Percentiles rank a stretch among this genome's conserved stretches.
phyloP scores from a whole-genome alignment of 2,113 vertebrate species.

The Lophochroa leadbeateri region DNA sequence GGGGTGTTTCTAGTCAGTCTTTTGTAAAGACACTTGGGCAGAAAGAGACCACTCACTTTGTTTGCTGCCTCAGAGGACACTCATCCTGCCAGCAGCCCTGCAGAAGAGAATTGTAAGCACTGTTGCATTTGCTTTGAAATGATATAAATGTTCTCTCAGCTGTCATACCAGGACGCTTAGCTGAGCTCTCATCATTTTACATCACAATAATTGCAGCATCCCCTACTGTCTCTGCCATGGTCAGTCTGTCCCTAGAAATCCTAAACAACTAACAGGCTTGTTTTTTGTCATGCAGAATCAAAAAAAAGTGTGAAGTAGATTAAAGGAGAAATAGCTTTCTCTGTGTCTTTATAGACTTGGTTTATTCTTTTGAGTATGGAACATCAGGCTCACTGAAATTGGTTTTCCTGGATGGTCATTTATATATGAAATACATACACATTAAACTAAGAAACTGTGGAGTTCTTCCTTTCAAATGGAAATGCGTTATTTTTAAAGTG shows the following conservation, averaged over 20 bases:
- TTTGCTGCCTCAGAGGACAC: not conserved
- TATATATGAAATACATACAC: conserved; percentile 34
- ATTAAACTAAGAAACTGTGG: conserved; percentile 18
- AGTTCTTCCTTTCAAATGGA: conserved; percentile 38
- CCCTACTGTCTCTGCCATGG: not conserved
- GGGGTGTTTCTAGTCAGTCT: not conserved
- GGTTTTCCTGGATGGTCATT: conserved; percentile 34
- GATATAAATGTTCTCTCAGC: not conserved
- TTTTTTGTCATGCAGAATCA: conserved; percentile 11
- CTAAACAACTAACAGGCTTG: not conserved
- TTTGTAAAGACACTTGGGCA: not conserved
- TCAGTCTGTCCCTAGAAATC: conserved; percentile 22
- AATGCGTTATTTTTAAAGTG: conserved; percentile 29
- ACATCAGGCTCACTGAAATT: not conserved
- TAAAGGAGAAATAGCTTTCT: conserved; percentile 39
- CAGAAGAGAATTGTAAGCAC: not conserved
- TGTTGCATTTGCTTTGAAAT: not conserved
- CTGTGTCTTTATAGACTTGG: not conserved
- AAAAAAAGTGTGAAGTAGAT: conserved; percentile 14
- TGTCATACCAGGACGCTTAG: not conserved
- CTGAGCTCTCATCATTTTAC: not conserved
- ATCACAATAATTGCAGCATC: conserved; percentile 2
- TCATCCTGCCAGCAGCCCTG: not conserved
- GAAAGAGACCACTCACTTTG: not conserved
- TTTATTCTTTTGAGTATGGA: conserved; percentile 37